Evolutionary conservation across 2,113 vertebrate species (phyloP).

Genomic region (Pluvianellus socialis): DNA sequence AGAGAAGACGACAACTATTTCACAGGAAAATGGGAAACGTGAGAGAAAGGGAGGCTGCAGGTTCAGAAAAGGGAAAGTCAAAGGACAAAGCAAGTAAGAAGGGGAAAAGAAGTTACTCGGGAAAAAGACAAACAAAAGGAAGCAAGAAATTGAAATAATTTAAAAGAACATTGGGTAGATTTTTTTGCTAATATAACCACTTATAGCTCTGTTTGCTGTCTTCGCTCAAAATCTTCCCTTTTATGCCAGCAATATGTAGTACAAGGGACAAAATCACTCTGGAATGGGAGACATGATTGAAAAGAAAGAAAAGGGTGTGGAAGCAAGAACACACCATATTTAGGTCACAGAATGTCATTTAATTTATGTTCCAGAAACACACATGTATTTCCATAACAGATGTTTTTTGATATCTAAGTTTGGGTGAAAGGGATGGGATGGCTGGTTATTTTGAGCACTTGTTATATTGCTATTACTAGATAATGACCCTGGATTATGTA

Average conservation of each 20-base stretch:
- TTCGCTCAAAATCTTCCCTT: background rate
- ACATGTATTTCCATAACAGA: constrained; percentile 67
- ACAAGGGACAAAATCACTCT: background rate
- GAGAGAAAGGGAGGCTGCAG: background rate
- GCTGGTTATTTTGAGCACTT: constrained; percentile 63
- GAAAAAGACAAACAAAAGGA: background rate
- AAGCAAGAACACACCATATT: constrained; percentile 20
- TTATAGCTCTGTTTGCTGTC: background rate
- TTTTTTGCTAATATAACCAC: background rate
- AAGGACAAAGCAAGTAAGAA: background rate
- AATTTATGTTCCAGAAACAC: constrained; percentile 67
- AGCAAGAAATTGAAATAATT: background rate
- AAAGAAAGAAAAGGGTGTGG: constrained; percentile 62
- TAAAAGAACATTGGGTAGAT: background rate
- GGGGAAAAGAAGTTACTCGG: background rate
- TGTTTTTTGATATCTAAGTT: constrained; percentile 64
- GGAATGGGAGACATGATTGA: constrained; percentile 29
- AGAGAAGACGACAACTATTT: background rate
- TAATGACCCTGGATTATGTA: constrained; percentile 62
- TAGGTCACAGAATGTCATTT: constrained; percentile 61
- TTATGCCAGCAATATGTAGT: background rate
- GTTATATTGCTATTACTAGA: constrained; percentile 68
- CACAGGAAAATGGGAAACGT: background rate
- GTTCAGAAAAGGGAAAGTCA: background rate
- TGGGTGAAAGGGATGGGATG: constrained; percentile 59